phyloP scores from a whole-genome alignment of 1,140 invertebrate species.

The Eumeta japonica region DNA sequence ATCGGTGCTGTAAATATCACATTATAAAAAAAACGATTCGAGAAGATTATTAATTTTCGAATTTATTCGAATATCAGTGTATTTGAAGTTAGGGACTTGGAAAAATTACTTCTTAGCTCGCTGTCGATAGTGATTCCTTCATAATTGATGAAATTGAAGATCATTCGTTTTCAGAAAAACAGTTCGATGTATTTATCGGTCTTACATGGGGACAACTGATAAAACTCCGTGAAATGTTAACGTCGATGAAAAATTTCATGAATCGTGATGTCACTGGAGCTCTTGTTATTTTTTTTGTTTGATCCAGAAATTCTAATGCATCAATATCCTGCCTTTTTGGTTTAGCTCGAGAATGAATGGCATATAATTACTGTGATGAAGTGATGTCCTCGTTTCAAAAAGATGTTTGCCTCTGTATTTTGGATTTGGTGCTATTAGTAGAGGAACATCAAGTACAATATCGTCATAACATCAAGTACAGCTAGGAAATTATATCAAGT shows the following conservation, averaged over 20 bases:
- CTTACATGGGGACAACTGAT: constrained; percentile 19
- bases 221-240: constrained; percentile 12
- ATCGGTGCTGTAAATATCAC: constrained; percentile 2
- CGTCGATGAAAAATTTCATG: constrained; percentile 4
- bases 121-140: constrained; percentile 11
- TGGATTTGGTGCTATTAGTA: no score
- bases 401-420: no score
- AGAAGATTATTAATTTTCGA: neutral
- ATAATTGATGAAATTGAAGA: no score
- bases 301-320: neutral
- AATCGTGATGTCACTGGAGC: neutral
- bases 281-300: constrained; percentile 1
- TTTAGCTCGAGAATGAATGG: no score
- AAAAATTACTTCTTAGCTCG: neutral
- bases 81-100: no score
- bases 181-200: constrained; percentile 14
- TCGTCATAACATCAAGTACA: constrained; percentile 16
- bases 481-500: no score
- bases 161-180: no score
- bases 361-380: no score
- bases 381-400: constrained; percentile 1
- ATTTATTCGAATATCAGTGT: no score
- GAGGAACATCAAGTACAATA: constrained; percentile 11
- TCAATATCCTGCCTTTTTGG: neutral
- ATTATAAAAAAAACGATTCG: neutral